phyloP scores from a whole-genome alignment of 2,888 invertebrate species.

The Mimas tiliae region DNA sequence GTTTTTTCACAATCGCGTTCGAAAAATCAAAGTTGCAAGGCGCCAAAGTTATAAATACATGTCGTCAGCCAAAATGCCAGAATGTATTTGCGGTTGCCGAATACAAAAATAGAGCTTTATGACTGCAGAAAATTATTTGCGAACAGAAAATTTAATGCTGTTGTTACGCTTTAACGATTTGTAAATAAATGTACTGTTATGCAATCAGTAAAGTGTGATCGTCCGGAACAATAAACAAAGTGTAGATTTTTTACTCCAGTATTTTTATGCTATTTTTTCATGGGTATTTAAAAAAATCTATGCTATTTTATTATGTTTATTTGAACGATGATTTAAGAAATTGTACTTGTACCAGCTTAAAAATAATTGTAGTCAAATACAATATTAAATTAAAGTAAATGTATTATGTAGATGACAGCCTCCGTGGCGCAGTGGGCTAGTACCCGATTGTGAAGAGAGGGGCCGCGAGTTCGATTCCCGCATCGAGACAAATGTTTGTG shows the following conservation, averaged over 20 bases:
- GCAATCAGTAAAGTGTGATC: slow-evolving; percentile 4
- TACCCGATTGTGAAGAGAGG: no score
- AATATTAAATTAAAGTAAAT: no score
- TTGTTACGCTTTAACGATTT: background rate
- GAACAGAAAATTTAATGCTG: background rate
- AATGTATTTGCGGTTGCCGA: no score
- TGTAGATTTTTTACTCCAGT: background rate
- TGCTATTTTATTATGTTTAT: background rate
- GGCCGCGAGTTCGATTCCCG: no score
- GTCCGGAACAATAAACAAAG: slow-evolving; percentile 9
- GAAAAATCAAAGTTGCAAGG: background rate
- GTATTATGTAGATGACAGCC: no score
- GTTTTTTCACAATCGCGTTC: no score
- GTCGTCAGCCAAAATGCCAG: background rate
- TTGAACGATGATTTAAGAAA: no score
- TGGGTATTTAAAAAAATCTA: background rate
- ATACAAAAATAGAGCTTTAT: background rate
- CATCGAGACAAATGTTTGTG: no score
- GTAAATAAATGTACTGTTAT: slow-evolving; percentile 4
- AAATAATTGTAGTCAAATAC: no score
- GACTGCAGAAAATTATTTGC: background rate
- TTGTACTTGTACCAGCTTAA: background rate
- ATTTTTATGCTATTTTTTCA: background rate
- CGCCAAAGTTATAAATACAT: background rate
- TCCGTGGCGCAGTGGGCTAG: no score